Base-by-base conservation (phyloP, 92 coral and sea anemone species). In the Virgularia gustaviana region DNA sequence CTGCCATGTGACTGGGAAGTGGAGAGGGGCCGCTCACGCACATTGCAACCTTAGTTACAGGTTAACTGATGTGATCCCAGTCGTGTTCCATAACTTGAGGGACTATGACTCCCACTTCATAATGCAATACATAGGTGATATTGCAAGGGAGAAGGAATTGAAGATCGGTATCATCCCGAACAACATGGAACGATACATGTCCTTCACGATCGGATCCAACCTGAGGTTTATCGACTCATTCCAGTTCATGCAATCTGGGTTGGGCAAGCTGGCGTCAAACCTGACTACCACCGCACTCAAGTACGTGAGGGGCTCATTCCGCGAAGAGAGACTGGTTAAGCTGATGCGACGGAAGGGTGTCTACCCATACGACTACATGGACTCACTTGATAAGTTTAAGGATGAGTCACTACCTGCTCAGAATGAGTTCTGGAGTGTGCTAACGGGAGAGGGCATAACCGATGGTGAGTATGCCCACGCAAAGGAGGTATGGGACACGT, bases 71-170 rank as follows among this genome's bases (percentile, higher is more conserved):
- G 47, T 34, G 43, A 45, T 56, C 6, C 81, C 85, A 6, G 77
- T 75, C 6, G 38, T 81, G 7, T 75, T 81, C 56, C 85, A 75
- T 31, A 74, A 80, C 43, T 47, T 81, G 6, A 19, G 41, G 8
- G 63, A 64, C 0, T 81, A 75, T 34, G 85, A 81, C 34, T 18
- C 58, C 0, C 85, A 81, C 67, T 59, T n/a, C 67, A 7, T 81
- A 64, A 16, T 45, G 63, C 6, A 81, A 47, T 51, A 70, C 59
- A 1, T 44, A 67, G 10, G 86, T 77, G 16, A 55, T 11, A 22
- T 52, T 15, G 28, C 55, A 47, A 15, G 22, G 15, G 55, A 15
- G 13, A 52, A 52, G 13, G 31, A 52, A 1, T 22, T 52, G 4
- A 20, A 20, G 30, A 33, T 15, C n/a, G n/a, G n/a, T n/a, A n/a